A percentile compares a stretch with the other conserved stretches of the same genome.
Evolutionary conservation across 2,888 invertebrate genomes (phyloP).

Genomic region (Callinectes sapidus): DNA sequence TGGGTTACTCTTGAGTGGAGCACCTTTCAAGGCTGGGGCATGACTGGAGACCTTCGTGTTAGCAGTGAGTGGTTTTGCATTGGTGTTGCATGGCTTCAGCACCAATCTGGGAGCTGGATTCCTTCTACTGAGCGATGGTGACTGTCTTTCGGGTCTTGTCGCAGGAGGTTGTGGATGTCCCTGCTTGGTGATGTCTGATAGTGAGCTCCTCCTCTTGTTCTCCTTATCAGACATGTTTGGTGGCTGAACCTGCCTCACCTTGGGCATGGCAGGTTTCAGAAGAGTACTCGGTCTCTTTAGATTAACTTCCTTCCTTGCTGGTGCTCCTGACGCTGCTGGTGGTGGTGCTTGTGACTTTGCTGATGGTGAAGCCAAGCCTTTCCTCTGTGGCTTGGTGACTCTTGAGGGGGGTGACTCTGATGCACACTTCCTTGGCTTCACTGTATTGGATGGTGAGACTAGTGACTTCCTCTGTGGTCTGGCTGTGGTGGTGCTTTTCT

Average conservation of each 20-base stretch:
- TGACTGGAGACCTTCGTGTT: not conserved
- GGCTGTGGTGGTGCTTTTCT: not conserved
- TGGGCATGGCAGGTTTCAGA: not conserved
- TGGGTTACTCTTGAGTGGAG: not conserved
- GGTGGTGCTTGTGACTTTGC: not conserved
- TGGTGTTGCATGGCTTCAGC: constrained; percentile 9
- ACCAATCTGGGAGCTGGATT: constrained; percentile 18
- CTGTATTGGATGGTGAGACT: not conserved
- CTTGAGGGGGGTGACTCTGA: not conserved
- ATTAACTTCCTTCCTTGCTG: not conserved
- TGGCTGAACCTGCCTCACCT: not conserved
- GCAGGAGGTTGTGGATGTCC: not conserved
- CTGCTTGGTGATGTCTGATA: not conserved
- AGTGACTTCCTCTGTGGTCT: not conserved
- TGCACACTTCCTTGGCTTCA: not conserved
- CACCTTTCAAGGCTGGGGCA: not conserved
- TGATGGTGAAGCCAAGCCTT: not conserved
- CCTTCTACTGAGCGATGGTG: not conserved
- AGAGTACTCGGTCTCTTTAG: not conserved
- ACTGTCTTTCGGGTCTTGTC: not conserved
- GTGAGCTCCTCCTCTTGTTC: not conserved
- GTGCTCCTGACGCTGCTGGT: not conserved
- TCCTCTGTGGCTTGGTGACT: not conserved
- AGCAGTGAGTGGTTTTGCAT: not conserved
- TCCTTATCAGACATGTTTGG: not conserved